A percentile compares a stretch with the other conserved stretches of the same genome.
Evolutionary conservation across 2,113 vertebrate genomes (phyloP).

Genomic region (Poicephalus gulielmi): DNA sequence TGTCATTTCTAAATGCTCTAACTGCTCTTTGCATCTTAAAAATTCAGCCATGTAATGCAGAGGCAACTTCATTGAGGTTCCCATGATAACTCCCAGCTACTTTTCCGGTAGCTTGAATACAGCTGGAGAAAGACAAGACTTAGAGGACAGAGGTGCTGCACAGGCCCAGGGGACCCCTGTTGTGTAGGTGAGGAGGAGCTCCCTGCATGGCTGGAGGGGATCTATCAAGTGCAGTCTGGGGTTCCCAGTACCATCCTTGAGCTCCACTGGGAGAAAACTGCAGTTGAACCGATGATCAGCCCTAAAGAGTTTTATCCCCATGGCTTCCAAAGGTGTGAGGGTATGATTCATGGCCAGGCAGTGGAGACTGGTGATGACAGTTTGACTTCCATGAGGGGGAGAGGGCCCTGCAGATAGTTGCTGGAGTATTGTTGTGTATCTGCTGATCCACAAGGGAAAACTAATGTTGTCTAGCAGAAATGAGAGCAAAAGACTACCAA

Average conservation of each 20-base stretch:
- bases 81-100: neutral
- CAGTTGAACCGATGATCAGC: neutral
- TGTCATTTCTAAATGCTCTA: neutral
- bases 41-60: rapidly evolving
- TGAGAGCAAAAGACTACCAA: neutral
- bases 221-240: rapidly evolving
- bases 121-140: neutral
- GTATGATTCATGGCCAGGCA: neutral
- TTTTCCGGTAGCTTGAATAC: neutral
- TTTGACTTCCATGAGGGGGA: neutral
- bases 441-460: neutral
- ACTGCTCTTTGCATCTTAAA: neutral
- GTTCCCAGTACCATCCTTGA: rapidly evolving
- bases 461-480: neutral
- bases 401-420: neutral
- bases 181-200: rapidly evolving
- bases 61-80: neutral
- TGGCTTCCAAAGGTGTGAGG: neutral
- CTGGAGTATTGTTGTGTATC: neutral
- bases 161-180: neutral
- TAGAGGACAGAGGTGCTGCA: neutral
- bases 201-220: rapidly evolving
- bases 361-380: neutral
- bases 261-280: rapidly evolving
- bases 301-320: neutral